Base-by-base conservation (phyloP, 1,140 invertebrate genomes). In the Ladona fulva region DNA sequence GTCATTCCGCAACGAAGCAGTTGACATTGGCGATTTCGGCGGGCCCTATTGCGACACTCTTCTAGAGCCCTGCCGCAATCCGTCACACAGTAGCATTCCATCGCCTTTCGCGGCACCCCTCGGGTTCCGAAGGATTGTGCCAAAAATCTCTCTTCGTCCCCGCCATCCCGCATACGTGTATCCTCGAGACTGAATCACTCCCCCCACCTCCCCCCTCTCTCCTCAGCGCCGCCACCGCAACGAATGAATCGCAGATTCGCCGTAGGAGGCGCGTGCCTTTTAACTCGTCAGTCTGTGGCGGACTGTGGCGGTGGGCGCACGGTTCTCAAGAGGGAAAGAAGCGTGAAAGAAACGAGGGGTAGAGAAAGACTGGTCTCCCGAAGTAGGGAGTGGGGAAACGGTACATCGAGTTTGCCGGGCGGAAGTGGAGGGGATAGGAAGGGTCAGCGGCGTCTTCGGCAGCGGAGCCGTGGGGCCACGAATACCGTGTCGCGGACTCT, bases 401-500 rank as follows among this genome's bases (percentile, higher is more conserved):
- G 52, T 66, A 66, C 52, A 66, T 66, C 52, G 52, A 66, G 52
- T 66, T 66, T 66, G 52, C n/a, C 52, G 52, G 52, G n/a, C 52
- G 52, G 52, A 66, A 66, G 52, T 66, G 52, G 52, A 66, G 52
- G 52, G 52, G 52, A 19, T 66, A 66, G 14, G 52, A 12, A 66
- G 12, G 52, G 52, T n/a, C n/a, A n/a, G n/a, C n/a, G n/a, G n/a
- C n/a, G n/a, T n/a, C n/a, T n/a, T n/a, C n/a, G 52, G 3, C 52
- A 22, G 16, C 52, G 29, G 29, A 37, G 52, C 52, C 52, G 52
- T 66, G 52, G 52, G 52, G 52, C 52, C 52, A 66, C 52, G 52
- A 66, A 66, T 66, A 66, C 52, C 52, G 52, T 66, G 52, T 66
- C 52, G 52, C 52, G 52, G 29, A 1, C 29, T 37, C 1, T 37